Conservation (phyloP, 2,888 invertebrate species). For the Drosophila anomalata region DNA sequence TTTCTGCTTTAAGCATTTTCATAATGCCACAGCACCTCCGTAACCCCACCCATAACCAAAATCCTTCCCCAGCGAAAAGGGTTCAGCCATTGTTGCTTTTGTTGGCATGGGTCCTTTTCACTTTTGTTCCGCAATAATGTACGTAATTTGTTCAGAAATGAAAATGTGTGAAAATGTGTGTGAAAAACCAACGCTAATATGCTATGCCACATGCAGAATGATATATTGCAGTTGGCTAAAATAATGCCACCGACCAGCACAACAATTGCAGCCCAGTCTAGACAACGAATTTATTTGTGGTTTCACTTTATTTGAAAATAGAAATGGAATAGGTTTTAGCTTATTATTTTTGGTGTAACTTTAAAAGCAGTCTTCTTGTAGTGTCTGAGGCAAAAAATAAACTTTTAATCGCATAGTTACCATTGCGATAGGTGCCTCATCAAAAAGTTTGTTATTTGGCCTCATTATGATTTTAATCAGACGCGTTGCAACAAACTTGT, state of each 20-base stretch:
- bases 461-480: conserved; percentile 10
- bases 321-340: conserved; percentile 22
- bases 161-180: conserved; percentile 55
- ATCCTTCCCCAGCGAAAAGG: conserved; percentile 50
- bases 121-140: conserved; percentile 51
- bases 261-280: conserved; percentile 25
- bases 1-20: conserved; percentile 73
- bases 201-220: conserved; percentile 52
- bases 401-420: too few relatives aligned
- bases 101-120: conserved; percentile 21
- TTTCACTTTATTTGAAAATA: conserved; percentile 38
- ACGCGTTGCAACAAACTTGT: not conserved
- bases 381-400: too few relatives aligned
- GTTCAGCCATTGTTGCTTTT: conserved; percentile 34
- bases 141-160: conserved; percentile 53
- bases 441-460: conserved; percentile 3
- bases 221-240: conserved; percentile 50
- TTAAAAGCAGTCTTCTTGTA: not conserved
- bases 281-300: conserved; percentile 30
- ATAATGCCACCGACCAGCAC: conserved; percentile 26
- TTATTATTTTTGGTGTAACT: conserved; percentile 26
- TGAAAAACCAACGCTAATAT: conserved; percentile 55
- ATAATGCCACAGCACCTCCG: conserved; percentile 58
- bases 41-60: conserved; percentile 6
- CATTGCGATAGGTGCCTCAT: too few relatives aligned